Conservation (phyloP, 1,140 invertebrate species). For the Acyrthosiphon pisum region DNA sequence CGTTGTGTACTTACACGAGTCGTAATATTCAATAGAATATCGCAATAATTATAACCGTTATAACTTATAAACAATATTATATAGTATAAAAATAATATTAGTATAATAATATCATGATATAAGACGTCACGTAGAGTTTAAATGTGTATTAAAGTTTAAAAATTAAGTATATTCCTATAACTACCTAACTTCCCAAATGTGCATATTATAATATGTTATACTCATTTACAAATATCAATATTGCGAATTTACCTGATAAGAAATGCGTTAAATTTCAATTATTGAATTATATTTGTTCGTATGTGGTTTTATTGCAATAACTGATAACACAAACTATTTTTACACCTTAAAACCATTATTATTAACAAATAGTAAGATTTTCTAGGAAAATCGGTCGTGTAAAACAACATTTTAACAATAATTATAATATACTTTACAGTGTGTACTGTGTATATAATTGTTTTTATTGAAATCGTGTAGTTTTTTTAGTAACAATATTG, state of each 20-base stretch:
- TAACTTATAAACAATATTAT: too few relatives aligned
- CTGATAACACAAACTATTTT: not conserved
- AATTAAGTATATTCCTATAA: not conserved
- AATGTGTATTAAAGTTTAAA: conserved; percentile 15
- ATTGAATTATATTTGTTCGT: not conserved
- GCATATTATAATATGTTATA: not conserved
- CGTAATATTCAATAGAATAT: not conserved
- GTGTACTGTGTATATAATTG: not conserved
- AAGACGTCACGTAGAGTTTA: not conserved
- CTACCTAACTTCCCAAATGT: not conserved
- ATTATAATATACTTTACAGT: not conserved
- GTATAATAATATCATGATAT: not conserved
- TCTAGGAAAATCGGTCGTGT: not conserved
- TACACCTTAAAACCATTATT: not conserved
- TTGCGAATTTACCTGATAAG: not conserved
- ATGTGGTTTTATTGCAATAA: not conserved
- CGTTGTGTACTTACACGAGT: not conserved
- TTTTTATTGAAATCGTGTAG: not conserved
- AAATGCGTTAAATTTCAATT: not conserved
- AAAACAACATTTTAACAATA: not conserved
- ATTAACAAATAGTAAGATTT: not conserved
- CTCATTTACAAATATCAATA: not conserved
- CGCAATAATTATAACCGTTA: not conserved
- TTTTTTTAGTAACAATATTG: not conserved
- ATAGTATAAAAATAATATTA: not conserved